Evolutionary conservation across 2,113 vertebrate genomes (phyloP).

Genomic region (Aptenodytes patagonicus): DNA sequence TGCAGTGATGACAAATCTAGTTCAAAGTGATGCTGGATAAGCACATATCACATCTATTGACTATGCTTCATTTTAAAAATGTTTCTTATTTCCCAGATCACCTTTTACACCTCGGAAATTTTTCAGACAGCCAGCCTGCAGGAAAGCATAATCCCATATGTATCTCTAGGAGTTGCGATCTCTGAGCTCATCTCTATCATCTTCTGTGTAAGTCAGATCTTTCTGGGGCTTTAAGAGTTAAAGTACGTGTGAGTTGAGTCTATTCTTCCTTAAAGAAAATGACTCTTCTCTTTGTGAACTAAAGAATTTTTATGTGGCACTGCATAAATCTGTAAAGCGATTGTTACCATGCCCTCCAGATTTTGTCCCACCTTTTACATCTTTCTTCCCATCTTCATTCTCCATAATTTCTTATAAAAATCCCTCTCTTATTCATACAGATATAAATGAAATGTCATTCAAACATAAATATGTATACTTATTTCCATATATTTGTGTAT

Average conservation of each 20-base stretch:
- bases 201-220: conserved; percentile 74
- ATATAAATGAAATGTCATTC: not conserved
- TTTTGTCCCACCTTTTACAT: not conserved
- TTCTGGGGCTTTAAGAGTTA: not conserved
- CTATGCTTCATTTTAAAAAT: not conserved
- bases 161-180: conserved; percentile 74
- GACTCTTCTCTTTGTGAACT: not conserved
- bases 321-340: not conserved
- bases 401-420: not conserved
- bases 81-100: conserved; percentile 73
- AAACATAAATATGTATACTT: not conserved
- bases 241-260: not conserved
- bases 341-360: not conserved
- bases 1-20: not conserved
- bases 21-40: not conserved
- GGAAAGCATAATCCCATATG: conserved; percentile 70
- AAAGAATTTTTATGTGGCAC: not conserved
- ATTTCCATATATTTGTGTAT: not conserved
- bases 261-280: not conserved
- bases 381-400: not conserved
- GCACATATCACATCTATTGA: not conserved
- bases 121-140: conserved; percentile 77
- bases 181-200: conserved; percentile 74
- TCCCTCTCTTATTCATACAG: not conserved
- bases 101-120: conserved; percentile 84